A percentile compares a stretch with the other conserved stretches of the same genome.
Evolutionary conservation across 1,140 invertebrate species (phyloP).

Genomic region (Lepidurus couesii): DNA sequence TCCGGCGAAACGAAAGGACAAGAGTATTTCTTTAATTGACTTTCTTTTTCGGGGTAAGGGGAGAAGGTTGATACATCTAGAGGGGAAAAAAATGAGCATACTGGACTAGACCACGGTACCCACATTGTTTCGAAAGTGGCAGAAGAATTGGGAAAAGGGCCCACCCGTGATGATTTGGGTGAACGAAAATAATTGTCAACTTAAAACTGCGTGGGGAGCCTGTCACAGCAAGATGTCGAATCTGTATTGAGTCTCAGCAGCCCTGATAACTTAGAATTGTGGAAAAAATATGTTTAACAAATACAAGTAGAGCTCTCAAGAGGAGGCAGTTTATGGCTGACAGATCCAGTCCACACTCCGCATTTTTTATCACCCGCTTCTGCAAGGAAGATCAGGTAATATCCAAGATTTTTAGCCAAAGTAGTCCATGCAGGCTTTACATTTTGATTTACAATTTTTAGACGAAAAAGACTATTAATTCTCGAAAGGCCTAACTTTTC

Average conservation of each 20-base stretch:
- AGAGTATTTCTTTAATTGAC: background rate
- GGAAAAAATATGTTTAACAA: background rate
- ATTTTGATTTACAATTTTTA: background rate
- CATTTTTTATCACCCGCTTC: slow-evolving; percentile 12
- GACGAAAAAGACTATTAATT: background rate
- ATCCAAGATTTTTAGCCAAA: background rate
- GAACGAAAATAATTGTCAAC: background rate
- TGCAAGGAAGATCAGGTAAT: background rate
- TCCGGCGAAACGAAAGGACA: background rate
- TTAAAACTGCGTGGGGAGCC: background rate
- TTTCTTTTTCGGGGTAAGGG: background rate
- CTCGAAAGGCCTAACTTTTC: background rate
- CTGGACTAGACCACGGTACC: background rate
- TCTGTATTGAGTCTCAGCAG: background rate
- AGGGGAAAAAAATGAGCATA: no score
- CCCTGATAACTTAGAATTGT: background rate
- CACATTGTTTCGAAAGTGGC: background rate
- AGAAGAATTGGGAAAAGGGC: background rate
- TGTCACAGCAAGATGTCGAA: slow-evolving; percentile 10
- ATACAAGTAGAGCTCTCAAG: background rate
- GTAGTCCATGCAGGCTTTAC: slow-evolving; percentile 3
- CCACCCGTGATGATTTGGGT: background rate
- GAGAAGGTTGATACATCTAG: background rate
- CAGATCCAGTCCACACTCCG: slow-evolving; percentile 6
- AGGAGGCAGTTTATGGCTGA: background rate